These are phyloP conservation scores for Parambassis ranga DNA, from an alignment of 2,797 vertebrate genomes.

Conservation along the genomic window DNA sequence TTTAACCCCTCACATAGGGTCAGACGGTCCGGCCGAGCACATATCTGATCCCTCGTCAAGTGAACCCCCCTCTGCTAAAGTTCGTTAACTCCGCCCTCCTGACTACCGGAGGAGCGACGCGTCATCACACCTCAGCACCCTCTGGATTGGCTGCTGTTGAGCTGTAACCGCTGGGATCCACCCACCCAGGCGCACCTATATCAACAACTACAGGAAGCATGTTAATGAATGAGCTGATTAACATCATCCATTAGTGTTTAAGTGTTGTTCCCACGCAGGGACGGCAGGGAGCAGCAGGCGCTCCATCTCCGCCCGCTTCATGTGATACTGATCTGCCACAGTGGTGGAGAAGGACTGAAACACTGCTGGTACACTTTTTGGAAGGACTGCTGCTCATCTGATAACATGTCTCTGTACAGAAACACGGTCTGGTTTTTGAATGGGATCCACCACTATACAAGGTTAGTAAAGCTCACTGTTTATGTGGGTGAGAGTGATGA, in stretches of 20 bases:
- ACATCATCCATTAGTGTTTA: background rate
- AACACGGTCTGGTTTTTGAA: constrained; percentile 80
- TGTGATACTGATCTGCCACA: constrained; percentile 39
- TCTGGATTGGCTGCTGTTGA: constrained; percentile 19
- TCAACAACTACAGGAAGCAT: background rate
- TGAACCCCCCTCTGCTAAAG: constrained; percentile 9
- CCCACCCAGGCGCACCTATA: background rate
- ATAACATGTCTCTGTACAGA: constrained; percentile 76
- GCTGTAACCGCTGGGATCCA: background rate
- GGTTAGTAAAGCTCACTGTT: constrained; percentile 62
- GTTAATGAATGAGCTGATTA: constrained; percentile 25
- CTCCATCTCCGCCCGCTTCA: background rate
- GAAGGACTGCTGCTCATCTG: constrained; percentile 5
- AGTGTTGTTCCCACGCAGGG: constrained; percentile 7
- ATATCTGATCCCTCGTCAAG: constrained; percentile 32
- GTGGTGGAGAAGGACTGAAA: constrained; percentile 4
- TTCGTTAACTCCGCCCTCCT: constrained; percentile 58
- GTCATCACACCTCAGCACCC: constrained; percentile 23
- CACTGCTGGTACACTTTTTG: background rate
- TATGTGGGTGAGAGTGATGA: too few relatives aligned
- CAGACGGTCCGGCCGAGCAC: constrained; percentile 16
- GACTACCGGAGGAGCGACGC: constrained; percentile 1
- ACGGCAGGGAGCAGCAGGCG: constrained; percentile 52
- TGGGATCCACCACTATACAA: constrained; percentile 80
- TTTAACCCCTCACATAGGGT: constrained; percentile 63